Evolutionary conservation across 2,888 invertebrate genomes (phyloP), one percentile per base, ranked within the genome.

Genomic region (Desoria tigrina): DNA sequence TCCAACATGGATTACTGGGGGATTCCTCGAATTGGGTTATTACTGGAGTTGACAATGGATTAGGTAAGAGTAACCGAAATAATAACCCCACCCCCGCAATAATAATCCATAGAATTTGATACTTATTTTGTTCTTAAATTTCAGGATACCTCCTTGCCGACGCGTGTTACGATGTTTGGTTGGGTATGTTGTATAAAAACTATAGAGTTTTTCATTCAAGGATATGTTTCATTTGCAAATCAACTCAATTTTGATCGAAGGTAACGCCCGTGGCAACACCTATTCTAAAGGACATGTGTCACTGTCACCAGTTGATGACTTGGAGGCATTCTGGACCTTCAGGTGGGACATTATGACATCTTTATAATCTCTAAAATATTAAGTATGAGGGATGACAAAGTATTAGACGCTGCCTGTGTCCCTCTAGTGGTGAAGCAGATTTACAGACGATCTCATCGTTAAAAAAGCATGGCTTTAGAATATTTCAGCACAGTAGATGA

Each of bases 11-110:
- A 1, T 77, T 84, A 1, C 71, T 82, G 14, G 79, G 79, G 18
- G 79, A 80, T 27, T 79, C 81, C 0, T 77, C 80, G 1, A 79
- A 80, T 63, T 84, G 81, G 80, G 28, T 84, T n/a, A 77, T 81
- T 55, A 82, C 83, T 66, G 77, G 79, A 16, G 79, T 78, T 1
- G 78, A 80, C 62, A 78, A 81, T 63, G 81, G 81, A 55, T 73
- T 82, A 7, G 81, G 80, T 78, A 59, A 24, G 28, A 9, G 18
- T 53, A 23, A 49, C 11, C 7, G 7, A 24, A 7, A 18, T 24
- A 9, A 53, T 39, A 11, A 11, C 39, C 9, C 9, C 39, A 39
- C 9, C 9, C 39, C 9, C 9, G 9, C 39, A 16, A 16, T 16
- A 11, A 11, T 39, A 39, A 39, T 16, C 16, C 16, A 45, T 11